These are phyloP conservation scores for Netelia melanura DNA, from an alignment of 2,888 invertebrate genomes.

Conservation along the genomic window DNA sequence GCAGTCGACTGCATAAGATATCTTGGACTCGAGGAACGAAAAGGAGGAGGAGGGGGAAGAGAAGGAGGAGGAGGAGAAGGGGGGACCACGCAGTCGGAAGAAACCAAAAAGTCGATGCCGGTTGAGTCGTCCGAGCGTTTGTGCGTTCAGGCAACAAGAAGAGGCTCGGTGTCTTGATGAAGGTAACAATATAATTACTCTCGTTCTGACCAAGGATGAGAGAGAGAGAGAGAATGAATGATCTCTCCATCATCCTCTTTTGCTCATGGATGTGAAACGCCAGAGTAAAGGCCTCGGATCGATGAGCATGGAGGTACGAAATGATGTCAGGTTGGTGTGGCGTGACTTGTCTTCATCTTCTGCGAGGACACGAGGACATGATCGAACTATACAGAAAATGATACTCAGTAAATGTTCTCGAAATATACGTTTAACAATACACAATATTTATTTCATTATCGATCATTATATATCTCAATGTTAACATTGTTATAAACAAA, in stretches of 20 bases:
- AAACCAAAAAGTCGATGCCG: conserved; percentile 61
- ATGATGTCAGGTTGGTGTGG: conserved; percentile 45
- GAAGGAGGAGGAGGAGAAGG: too few species aligned
- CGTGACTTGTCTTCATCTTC: conserved; percentile 24
- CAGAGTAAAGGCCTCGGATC: conserved; percentile 50
- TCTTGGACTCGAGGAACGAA: conserved; percentile 2
- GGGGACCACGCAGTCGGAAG: not conserved
- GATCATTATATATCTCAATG: too few species aligned
- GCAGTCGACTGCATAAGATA: conserved; percentile 44
- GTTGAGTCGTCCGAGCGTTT: conserved; percentile 33
- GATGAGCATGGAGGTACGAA: conserved; percentile 53
- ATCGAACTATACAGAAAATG: not conserved
- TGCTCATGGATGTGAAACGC: conserved; percentile 32
- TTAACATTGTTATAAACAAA: too few species aligned
- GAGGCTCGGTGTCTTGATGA: conserved; percentile 71
- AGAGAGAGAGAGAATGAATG: not conserved
- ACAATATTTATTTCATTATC: not conserved
- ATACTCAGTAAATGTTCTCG: not conserved
- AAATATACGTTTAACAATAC: not conserved
- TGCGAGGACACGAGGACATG: not conserved
- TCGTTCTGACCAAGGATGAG: conserved; percentile 56
- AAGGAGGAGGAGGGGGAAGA: not conserved
- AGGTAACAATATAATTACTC: conserved; percentile 74
- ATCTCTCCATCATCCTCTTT: not conserved
- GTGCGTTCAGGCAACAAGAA: conserved; percentile 52